phyloP scores from a whole-genome alignment of 2,888 invertebrate species.

The Spodoptera exigua region DNA sequence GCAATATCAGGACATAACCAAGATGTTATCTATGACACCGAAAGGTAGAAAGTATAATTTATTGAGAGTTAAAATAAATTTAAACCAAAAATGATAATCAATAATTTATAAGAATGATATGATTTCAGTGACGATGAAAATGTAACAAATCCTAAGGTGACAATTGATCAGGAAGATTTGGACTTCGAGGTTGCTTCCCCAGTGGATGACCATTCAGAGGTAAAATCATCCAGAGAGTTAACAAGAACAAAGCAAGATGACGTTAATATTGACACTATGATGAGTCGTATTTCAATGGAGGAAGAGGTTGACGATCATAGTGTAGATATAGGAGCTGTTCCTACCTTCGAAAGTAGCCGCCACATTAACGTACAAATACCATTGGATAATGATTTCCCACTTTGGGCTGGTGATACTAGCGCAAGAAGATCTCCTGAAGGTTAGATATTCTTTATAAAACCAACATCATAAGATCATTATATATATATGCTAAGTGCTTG shows the following conservation, averaged over 20 bases:
- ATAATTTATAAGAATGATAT: neutral
- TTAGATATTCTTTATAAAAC: constrained; percentile 54
- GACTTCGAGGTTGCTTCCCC: constrained; percentile 75
- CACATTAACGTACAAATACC: constrained; percentile 60
- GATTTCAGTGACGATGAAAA: constrained; percentile 91
- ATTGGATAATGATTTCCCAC: constrained; percentile 74
- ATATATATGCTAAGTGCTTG: neutral
- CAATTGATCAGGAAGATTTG: constrained; percentile 95
- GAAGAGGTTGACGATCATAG: constrained; percentile 62
- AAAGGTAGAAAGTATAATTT: constrained; percentile 68
- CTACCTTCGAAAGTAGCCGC: constrained; percentile 79
- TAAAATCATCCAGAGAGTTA: constrained; percentile 45
- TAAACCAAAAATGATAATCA: too few species aligned
- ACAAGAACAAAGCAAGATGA: constrained; percentile 39
- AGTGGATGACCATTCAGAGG: constrained; percentile 42
- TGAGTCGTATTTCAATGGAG: constrained; percentile 61
- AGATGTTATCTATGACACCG: constrained; percentile 72
- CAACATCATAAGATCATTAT: neutral
- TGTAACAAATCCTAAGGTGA: constrained; percentile 93
- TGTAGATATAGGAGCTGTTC: constrained; percentile 59
- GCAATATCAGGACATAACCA: constrained; percentile 69
- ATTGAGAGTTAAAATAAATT: too few species aligned
- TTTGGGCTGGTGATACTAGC: constrained; percentile 92
- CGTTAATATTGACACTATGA: constrained; percentile 65
- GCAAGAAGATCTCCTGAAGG: constrained; percentile 94